A percentile compares a stretch with the other conserved stretches of the same genome.
Conservation (phyloP, 2,113 vertebrate genomes). For the Gasterosteus aculeatus region DNA sequence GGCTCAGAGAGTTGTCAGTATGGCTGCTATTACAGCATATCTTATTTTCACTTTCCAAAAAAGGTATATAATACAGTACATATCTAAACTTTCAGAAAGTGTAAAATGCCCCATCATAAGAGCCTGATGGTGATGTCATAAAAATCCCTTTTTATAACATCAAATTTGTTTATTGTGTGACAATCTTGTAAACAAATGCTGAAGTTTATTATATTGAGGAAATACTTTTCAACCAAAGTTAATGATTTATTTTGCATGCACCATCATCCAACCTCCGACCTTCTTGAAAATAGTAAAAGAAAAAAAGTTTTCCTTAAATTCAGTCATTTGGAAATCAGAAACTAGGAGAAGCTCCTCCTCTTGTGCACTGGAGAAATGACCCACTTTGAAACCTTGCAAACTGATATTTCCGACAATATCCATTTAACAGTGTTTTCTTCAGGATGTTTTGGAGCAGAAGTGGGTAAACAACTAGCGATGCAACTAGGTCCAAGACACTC, state of each 20-base stretch:
- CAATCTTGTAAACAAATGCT: not conserved
- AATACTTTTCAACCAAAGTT: not conserved
- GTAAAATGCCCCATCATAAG: not conserved
- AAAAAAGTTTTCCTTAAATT: not conserved
- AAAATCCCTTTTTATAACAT: not conserved
- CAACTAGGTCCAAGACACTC: conserved; percentile 59
- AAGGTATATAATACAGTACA: not conserved
- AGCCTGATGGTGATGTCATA: no score
- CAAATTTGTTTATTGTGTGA: no score
- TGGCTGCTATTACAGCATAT: conserved; percentile 17
- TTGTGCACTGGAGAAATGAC: conserved; percentile 1
- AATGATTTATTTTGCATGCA: not conserved
- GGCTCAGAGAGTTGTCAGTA: conserved; percentile 21
- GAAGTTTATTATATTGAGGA: not conserved
- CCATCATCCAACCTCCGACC: not conserved
- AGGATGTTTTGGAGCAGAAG: conserved; percentile 58
- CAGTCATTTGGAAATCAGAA: conserved; percentile 19
- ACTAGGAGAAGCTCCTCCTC: conserved; percentile 14
- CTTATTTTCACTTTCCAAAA: conserved; percentile 13
- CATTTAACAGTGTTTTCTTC: conserved; percentile 15
- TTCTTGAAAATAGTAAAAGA: not conserved
- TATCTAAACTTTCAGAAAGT: not conserved
- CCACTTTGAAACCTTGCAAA: conserved; percentile 13
- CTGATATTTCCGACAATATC: conserved; percentile 18
- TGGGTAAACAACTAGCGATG: conserved; percentile 54